These are phyloP conservation scores for Coendou prehensilis DNA, from an alignment of 2,797 vertebrate genomes.

Conservation along the genomic window DNA sequence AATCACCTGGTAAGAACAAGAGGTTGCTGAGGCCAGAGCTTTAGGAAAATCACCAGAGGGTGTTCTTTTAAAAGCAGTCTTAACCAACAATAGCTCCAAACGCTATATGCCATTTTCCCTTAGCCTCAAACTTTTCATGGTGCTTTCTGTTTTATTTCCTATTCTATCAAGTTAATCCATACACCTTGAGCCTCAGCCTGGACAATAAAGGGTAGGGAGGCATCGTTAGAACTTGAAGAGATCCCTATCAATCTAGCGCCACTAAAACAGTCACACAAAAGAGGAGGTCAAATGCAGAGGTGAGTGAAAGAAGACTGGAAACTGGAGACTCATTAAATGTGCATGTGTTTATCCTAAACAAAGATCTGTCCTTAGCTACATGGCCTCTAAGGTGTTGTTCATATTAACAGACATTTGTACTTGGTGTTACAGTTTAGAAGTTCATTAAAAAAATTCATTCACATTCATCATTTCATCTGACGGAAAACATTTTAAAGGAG, in stretches of 20 bases:
- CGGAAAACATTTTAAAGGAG: not conserved
- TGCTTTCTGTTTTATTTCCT: not conserved
- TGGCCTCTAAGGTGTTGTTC: not conserved
- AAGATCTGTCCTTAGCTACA: not conserved
- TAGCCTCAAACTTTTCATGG: not conserved
- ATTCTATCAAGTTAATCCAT: not conserved
- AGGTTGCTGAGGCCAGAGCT: conserved; percentile 1
- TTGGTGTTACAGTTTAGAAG: not conserved
- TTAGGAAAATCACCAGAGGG: not conserved
- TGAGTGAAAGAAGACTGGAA: not conserved
- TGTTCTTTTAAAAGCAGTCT: not conserved
- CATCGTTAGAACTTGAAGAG: not conserved
- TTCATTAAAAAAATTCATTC: not conserved
- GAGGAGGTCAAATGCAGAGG: not conserved
- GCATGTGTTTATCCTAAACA: not conserved
- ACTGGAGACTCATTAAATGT: not conserved
- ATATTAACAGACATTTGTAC: not conserved
- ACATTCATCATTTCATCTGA: not conserved
- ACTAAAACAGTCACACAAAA: not conserved
- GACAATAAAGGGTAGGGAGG: not conserved
- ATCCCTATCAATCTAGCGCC: not conserved
- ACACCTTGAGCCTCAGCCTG: not conserved
- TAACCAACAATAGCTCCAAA: not conserved
- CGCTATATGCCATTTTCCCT: not conserved
- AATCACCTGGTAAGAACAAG: conserved; percentile 25